Base-by-base conservation (phyloP, 2,888 invertebrate genomes). In the Caenorhabditis panamensis region DNA sequence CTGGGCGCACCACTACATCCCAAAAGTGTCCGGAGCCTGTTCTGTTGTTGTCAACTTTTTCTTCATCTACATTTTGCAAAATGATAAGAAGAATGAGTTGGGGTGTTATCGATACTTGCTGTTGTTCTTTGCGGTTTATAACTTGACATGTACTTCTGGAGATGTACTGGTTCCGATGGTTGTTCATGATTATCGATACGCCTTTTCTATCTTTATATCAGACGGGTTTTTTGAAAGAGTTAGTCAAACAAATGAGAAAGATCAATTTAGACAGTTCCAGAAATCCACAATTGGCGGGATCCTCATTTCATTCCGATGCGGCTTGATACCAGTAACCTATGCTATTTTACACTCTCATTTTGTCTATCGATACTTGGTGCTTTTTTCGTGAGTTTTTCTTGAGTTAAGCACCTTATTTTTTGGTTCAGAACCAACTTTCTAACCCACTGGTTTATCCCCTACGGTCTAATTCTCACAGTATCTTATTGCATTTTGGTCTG, bases 171-270 rank as follows among this genome's bases (percentile, higher is more conserved):
- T 67, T 8, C 72, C 78, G 13, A 62, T 79, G 71, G 71, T 71
- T 9, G 63, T 66, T 24, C 24, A 61, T 16, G 49, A 26, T 20
- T 31, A 51, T 31, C 61, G 62, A 2, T 44, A 62, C 16, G 78
- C 61, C 20, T 71, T 79, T 18, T 61, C 63, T 0, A 54, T 79
- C 11, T 79, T 64, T 24, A 28, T 79, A 2, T 20, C 61, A 0
- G 78, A 67, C 49, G 78, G 78, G 9, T 26, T 37, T n/a, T 79
- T 79, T 53, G 41, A 41, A 16, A 16, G 64, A 47, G 76, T 76
- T 9, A 13, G 31, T 31, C 5, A 6, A 28, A 13, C 9, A 37
- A 54, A 37, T 37, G 5, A 13, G 18, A 24, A 0, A 5, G 28
- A 16, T 41, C 41, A 41, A 5, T 41, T 9, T 41, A 3, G 2